phyloP scores from a whole-genome alignment of 2,113 vertebrate species.

The Mus spicilegus region DNA sequence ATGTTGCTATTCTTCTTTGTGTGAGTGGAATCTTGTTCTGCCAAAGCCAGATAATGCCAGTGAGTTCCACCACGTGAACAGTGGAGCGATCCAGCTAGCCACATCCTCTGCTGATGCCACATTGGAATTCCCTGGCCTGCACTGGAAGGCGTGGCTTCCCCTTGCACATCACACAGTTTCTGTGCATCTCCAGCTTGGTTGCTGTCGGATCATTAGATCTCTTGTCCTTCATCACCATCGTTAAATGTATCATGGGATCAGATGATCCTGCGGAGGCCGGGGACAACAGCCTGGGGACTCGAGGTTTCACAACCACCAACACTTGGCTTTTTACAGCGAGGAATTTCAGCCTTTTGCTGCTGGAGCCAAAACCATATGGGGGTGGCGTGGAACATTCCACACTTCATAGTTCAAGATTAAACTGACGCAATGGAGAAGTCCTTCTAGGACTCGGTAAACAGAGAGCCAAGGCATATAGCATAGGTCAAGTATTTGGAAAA shows the following conservation, averaged over 20 bases:
- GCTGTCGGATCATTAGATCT: neutral
- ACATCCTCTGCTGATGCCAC: neutral
- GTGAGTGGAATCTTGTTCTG: conserved; percentile 66
- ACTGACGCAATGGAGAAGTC: neutral
- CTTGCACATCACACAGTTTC: too few species aligned
- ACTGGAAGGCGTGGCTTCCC: neutral
- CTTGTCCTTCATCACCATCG: neutral
- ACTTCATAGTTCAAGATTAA: conserved; percentile 15
- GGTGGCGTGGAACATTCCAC: neutral
- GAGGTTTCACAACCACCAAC: neutral
- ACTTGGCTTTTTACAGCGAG: neutral
- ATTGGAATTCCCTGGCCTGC: neutral
- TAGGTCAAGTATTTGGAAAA: neutral
- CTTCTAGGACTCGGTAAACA: neutral
- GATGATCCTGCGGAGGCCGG: neutral
- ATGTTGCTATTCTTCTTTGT: conserved; percentile 3
- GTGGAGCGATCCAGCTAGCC: neutral
- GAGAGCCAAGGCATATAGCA: neutral
- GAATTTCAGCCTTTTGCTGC: neutral
- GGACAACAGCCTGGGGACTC: neutral
- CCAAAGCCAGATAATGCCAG: conserved; percentile 11
- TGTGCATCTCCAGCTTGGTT: neutral
- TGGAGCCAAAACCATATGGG: neutral
- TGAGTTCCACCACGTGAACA: neutral
- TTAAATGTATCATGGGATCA: neutral